Evolutionary conservation across 2,113 vertebrate species (phyloP).

Genomic region (Cnemophilus loriae): DNA sequence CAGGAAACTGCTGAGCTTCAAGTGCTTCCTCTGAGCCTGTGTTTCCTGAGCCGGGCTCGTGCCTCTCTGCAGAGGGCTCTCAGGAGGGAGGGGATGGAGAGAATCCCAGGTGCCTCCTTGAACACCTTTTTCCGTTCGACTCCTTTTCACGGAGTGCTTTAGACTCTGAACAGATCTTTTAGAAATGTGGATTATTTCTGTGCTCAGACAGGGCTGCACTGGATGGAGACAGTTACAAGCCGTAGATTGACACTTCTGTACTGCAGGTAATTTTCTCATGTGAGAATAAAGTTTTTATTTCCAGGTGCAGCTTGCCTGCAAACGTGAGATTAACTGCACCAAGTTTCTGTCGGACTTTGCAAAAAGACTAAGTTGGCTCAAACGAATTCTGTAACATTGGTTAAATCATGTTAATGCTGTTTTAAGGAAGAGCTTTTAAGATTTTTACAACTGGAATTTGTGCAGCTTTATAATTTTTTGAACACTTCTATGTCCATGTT

Average conservation of each 20-base stretch:
- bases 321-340: neutral
- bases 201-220: neutral
- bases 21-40: neutral
- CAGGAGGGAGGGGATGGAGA: neutral
- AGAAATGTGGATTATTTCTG: neutral
- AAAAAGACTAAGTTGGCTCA: neutral
- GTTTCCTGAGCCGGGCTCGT: neutral
- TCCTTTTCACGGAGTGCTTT: accelerated
- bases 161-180: neutral
- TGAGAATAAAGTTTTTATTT: neutral
- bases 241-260: neutral
- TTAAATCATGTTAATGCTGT: neutral
- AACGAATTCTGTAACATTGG: neutral
- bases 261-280: neutral
- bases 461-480: neutral
- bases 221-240: neutral
- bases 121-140: accelerated
- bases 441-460: neutral
- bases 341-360: neutral
- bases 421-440: neutral
- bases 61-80: neutral
- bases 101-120: neutral
- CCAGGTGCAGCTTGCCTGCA: neutral
- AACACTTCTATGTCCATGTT: neutral
- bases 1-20: neutral